A percentile compares a stretch with the other conserved stretches of the same genome.
These are phyloP conservation scores for Arothron firmamentum DNA, from an alignment of 2,113 vertebrate genomes.

Conservation along the genomic window DNA sequence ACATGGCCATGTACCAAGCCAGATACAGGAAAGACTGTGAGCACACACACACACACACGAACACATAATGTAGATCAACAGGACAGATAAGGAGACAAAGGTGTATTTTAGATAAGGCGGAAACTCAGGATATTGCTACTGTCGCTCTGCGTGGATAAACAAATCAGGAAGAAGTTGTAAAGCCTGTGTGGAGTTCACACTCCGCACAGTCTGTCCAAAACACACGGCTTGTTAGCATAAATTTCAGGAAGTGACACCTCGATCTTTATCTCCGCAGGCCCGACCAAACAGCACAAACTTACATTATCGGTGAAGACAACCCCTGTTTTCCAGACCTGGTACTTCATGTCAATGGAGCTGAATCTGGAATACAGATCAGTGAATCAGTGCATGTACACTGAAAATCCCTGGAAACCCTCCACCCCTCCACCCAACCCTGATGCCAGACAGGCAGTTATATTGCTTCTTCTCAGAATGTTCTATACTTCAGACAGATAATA, in stretches of 20 bases:
- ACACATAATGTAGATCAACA: conserved; percentile 42
- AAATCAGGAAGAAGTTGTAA: conserved; percentile 27
- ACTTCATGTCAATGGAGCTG: conserved; percentile 88
- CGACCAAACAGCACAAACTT: conserved; percentile 60
- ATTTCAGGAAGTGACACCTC: conserved; percentile 7
- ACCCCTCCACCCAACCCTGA: conserved; percentile 9
- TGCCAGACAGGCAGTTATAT: conserved; percentile 20
- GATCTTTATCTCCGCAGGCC: conserved; percentile 6
- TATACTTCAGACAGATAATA: conserved; percentile 48
- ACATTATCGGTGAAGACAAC: conserved; percentile 95
- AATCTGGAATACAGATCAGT: conserved; percentile 68
- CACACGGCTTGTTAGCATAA: conserved; percentile 14
- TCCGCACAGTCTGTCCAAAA: not conserved
- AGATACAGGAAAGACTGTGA: conserved; percentile 67
- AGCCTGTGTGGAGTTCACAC: too few relatives aligned
- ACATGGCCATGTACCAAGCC: conserved; percentile 68
- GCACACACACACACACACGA: not conserved
- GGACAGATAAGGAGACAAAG: conserved; percentile 29
- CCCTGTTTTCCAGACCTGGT: conserved; percentile 95
- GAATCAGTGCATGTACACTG: not conserved
- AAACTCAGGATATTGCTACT: conserved; percentile 61
- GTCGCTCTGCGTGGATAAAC: conserved; percentile 26
- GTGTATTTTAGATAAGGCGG: conserved; percentile 56
- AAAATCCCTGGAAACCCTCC: conserved; percentile 2
- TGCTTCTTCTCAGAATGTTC: conserved; percentile 34